Conservation (phyloP, 37 sponge, comb jelly and placozoan genomes). For the Theonella swinhoei region DNA sequence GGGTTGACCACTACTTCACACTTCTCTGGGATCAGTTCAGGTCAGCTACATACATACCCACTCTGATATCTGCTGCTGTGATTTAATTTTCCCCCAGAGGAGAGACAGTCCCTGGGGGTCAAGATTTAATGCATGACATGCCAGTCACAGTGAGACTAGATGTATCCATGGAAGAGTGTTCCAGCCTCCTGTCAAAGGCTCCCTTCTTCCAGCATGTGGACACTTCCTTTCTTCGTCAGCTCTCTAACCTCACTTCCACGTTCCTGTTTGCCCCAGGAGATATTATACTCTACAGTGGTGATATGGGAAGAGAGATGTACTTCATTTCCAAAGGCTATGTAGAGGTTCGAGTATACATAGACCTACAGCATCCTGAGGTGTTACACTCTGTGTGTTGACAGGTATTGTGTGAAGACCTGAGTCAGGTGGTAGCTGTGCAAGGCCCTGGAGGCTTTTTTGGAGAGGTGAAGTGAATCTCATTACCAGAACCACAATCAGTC, state of each 20-base stretch:
- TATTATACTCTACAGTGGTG: slow-evolving; percentile 71
- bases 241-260: slow-evolving; percentile 50
- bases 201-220: slow-evolving; percentile 48
- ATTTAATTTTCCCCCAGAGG: slow-evolving; percentile 46
- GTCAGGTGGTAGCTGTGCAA: slow-evolving; percentile 52
- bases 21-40: slow-evolving; percentile 72
- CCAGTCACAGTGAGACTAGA: slow-evolving; percentile 68
- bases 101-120: slow-evolving; percentile 56
- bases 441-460: slow-evolving; percentile 81
- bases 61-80: background rate
- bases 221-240: slow-evolving; percentile 35
- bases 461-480: slow-evolving; percentile 41
- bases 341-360: slow-evolving; percentile 54
- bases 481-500: too few relatives aligned
- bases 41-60: slow-evolving; percentile 5
- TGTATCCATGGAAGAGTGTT: slow-evolving; percentile 56
- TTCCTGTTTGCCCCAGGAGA: slow-evolving; percentile 76
- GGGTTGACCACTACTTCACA: slow-evolving; percentile 73
- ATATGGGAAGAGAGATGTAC: slow-evolving; percentile 84
- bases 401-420: slow-evolving; percentile 73
- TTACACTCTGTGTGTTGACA: too few relatives aligned
- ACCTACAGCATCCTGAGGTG: too few relatives aligned
- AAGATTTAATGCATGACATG: slow-evolving; percentile 59
- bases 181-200: slow-evolving; percentile 23
- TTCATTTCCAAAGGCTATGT: slow-evolving; percentile 71